Evolutionary conservation across 2,888 invertebrate species (phyloP), one percentile per base, ranked within the genome.

Genomic region (Drosophila falleni): DNA sequence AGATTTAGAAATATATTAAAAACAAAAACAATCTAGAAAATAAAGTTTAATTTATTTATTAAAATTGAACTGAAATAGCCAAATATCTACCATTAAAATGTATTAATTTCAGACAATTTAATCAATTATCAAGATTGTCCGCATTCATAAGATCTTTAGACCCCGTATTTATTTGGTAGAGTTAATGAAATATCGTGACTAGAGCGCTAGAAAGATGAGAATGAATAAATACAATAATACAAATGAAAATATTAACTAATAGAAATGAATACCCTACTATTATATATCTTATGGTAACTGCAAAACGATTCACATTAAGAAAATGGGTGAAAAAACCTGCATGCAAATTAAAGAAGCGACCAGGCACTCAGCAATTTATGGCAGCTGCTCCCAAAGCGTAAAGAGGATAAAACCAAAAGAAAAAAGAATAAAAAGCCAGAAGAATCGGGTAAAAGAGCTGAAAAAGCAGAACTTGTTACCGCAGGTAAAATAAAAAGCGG

Each of bases 331-430:
- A 42, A 60, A 76, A 79, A 72, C 51, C 71, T 74, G 80, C 83
- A 83, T 83, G 83, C 83, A 83, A 83, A 83, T 83, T 85, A 83
- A 83, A 82, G 75, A 73, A 65, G 74, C 65, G 59, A 82, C 83
- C 83, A 83, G 83, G 83, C 86, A 44, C 61, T 29, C 82, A 82
- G 82, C 69, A 78, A 71, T 54, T 67, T 49, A 23, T 49, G 60
- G 42, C 54, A 55, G 66, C 35, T 46, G 74, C 69, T 61, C 41
- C 46, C 35, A 19, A 13, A 37, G 66, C 23, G 16, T 9, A 35
- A 8, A 42, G 51, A 29, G 19, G 13, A 54, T 47, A 15, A 51
- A 39, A 29, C 44, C 26, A 37, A 33, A 53, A 37, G 49, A 33
- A n/a, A 23, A 39, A 39, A 33, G 15, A 15, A 33, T 5, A 37